A percentile compares a stretch with the other conserved stretches of the same genome.
Conservation (phyloP, 2,113 vertebrate species). For the Sisor rabdophorus region DNA sequence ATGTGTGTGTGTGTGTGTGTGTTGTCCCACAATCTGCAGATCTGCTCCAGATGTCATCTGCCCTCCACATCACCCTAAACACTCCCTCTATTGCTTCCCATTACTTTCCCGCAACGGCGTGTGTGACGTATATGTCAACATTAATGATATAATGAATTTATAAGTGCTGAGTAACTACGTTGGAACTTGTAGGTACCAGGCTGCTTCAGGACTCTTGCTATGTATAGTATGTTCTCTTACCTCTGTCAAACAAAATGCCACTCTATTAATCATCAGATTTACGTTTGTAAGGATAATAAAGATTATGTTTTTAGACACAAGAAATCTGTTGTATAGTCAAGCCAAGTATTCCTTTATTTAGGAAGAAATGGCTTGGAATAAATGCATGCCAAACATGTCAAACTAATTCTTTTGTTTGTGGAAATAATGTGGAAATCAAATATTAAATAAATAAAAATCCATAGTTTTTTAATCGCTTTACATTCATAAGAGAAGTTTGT, state of each 20-base stretch:
- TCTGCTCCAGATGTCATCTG: constrained; percentile 48
- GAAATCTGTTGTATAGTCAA: neutral
- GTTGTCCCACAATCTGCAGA: constrained; percentile 29
- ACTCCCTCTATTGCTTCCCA: constrained; percentile 17
- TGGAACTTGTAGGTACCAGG: neutral
- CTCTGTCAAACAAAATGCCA: neutral
- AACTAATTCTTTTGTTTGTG: neutral
- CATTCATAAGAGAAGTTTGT: neutral
- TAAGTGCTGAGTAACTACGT: neutral
- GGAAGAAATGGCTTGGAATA: neutral
- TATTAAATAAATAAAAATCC: neutral
- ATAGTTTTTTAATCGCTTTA: too few relatives aligned
- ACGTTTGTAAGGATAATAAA: neutral
- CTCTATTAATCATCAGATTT: neutral
- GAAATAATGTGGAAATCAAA: too few relatives aligned
- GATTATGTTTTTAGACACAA: neutral
- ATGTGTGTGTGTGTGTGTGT: constrained; percentile 14
- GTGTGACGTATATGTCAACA: constrained; percentile 4
- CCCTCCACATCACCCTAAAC: constrained; percentile 43
- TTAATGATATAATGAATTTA: constrained; percentile 10
- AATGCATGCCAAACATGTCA: neutral
- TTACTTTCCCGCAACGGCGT: constrained; percentile 23
- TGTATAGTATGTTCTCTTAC: neutral
- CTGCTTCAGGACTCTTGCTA: neutral
- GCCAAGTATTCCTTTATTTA: neutral